Conservation (phyloP, 2,888 invertebrate species). For the Vesta saturnalis region DNA sequence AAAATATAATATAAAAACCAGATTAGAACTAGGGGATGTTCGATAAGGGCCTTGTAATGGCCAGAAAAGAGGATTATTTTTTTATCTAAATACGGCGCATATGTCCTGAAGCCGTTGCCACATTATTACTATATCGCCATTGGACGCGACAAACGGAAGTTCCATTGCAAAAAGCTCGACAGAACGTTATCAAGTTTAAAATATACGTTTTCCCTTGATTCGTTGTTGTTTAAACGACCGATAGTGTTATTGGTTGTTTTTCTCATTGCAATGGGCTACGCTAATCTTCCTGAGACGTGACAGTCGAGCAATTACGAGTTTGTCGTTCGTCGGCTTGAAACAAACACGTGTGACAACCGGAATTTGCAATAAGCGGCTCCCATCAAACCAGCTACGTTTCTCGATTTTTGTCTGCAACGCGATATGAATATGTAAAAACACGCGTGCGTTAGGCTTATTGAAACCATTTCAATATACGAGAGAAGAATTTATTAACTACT, state of each 20-base stretch:
- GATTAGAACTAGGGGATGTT: constrained; percentile 37
- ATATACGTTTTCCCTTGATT: constrained; percentile 41
- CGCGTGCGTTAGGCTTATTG: constrained; percentile 41
- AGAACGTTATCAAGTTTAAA: constrained; percentile 44
- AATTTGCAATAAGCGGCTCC: constrained; percentile 57
- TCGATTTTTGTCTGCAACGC: constrained; percentile 45
- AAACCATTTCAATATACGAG: constrained; percentile 43
- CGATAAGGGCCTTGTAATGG: constrained; percentile 56
- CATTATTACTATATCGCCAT: constrained; percentile 47
- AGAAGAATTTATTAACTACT: constrained; percentile 43
- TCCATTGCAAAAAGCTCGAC: constrained; percentile 34
- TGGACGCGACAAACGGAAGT: constrained; percentile 32
- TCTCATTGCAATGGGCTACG: constrained; percentile 40
- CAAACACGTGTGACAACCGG: constrained; percentile 57
- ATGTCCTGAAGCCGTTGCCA: constrained; percentile 52
- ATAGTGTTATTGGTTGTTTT: constrained; percentile 37
- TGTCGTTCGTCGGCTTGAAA: constrained; percentile 53
- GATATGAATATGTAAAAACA: constrained; percentile 47
- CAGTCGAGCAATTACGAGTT: constrained; percentile 57
- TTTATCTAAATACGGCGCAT: constrained; percentile 58
- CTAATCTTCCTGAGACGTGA: constrained; percentile 54
- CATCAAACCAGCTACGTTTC: constrained; percentile 36
- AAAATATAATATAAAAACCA: constrained; percentile 36
- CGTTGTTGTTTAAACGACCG: constrained; percentile 35
- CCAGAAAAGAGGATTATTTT: constrained; percentile 59